These are phyloP conservation scores for Pseudochromis fuscus DNA, from an alignment of 2,797 vertebrate species.

Conservation along the genomic window DNA sequence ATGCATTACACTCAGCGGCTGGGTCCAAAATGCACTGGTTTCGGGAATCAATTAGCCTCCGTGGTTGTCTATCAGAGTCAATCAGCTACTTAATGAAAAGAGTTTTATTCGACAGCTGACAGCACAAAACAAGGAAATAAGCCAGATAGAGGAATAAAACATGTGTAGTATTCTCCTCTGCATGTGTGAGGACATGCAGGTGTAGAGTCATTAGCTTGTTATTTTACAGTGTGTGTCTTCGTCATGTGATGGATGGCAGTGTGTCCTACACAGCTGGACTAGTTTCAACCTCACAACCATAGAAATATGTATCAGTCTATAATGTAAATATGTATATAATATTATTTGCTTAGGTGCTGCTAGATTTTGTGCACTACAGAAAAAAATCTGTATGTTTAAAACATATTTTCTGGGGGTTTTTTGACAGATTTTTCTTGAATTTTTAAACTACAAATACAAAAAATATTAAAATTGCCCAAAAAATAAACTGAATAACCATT, in stretches of 20 bases:
- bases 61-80: constrained; percentile 46
- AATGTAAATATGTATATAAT: no score
- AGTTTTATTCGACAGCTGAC: constrained; percentile 20
- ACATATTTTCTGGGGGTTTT: no score
- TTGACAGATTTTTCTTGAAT: no score
- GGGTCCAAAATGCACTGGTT: constrained; percentile 52
- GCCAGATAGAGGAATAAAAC: not conserved
- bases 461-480: no score
- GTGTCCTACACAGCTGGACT: not conserved
- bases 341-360: no score
- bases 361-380: no score
- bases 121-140: not conserved
- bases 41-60: constrained; percentile 60
- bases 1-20: constrained; percentile 54
- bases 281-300: not conserved
- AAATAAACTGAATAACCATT: no score
- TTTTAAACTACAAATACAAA: no score
- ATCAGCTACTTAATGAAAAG: constrained; percentile 38
- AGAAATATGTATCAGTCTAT: no score
- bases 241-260: constrained; percentile 9
- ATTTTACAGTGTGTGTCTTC: constrained; percentile 15
- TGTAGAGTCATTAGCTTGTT: not conserved
- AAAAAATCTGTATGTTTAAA: no score
- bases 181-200: not conserved
- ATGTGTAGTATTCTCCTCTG: not conserved